phyloP scores from a whole-genome alignment of 2,888 invertebrate genomes.

The Patella depressa region DNA sequence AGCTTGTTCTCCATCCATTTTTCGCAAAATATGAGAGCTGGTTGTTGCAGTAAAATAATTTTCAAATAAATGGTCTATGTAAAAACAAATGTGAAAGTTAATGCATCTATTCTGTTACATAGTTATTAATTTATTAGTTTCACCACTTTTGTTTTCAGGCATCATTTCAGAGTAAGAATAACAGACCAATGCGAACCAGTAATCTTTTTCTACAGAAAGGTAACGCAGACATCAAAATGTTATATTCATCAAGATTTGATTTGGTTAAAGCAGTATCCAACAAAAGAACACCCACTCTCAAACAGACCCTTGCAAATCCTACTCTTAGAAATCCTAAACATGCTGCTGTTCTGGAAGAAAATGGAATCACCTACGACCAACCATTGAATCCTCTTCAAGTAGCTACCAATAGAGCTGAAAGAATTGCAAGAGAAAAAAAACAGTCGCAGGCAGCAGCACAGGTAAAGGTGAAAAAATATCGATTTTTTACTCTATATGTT shows the following conservation, averaged over 20 bases:
- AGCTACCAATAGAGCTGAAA: constrained; percentile 79
- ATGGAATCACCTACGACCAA: constrained; percentile 86
- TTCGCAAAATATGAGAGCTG: too few relatives aligned
- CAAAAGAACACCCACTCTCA: constrained; percentile 78
- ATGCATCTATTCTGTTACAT: too few relatives aligned
- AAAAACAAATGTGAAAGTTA: too few relatives aligned
- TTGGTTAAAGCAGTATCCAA: constrained; percentile 80
- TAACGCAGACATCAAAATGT: constrained; percentile 80
- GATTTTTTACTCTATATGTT: background rate
- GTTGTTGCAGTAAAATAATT: too few relatives aligned
- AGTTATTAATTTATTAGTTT: background rate
- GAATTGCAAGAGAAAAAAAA: constrained; percentile 80
- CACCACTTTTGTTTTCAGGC: background rate
- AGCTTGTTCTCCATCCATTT: too few relatives aligned
- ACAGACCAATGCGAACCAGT: constrained; percentile 81
- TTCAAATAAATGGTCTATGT: too few relatives aligned
- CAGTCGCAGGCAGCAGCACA: constrained; percentile 31
- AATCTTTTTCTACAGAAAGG: constrained; percentile 85
- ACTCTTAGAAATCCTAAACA: constrained; percentile 84
- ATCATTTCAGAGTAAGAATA: constrained; percentile 76
- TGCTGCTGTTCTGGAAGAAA: constrained; percentile 85
- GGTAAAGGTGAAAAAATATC: constrained; percentile 7
- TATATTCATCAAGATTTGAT: constrained; percentile 81
- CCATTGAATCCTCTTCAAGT: constrained; percentile 82
- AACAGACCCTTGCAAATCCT: constrained; percentile 83